A percentile compares a stretch with the other conserved stretches of the same genome.
These are phyloP conservation scores for Cyprinodon tularosa DNA, from an alignment of 2,113 vertebrate species.

Conservation along the genomic window DNA sequence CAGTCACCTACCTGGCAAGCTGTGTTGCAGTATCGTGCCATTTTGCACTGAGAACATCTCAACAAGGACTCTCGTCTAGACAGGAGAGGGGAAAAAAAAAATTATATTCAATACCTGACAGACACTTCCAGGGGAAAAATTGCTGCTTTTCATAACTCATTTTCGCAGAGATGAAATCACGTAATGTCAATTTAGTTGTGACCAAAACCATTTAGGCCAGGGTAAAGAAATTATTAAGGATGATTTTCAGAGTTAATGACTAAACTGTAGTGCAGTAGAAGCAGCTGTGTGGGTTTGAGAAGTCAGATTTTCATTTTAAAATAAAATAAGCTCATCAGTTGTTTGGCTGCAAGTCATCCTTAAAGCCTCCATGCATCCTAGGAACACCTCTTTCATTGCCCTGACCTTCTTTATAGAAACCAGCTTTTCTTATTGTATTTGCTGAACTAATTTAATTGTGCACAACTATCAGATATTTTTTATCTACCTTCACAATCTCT, in stretches of 20 bases:
- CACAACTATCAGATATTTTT: constrained; percentile 22
- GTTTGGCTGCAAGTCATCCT: not conserved
- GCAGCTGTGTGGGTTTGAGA: not conserved
- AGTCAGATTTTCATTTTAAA: not conserved
- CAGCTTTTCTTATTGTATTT: constrained; percentile 3
- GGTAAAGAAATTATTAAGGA: not conserved
- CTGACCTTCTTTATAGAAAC: constrained; percentile 36
- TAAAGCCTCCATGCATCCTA: constrained; percentile 6
- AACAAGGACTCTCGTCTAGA: constrained; percentile 82
- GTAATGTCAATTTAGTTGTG: not conserved
- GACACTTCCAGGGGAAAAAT: not conserved
- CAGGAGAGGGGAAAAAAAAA: constrained; percentile 7
- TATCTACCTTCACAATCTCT: constrained; percentile 24
- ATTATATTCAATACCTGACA: not conserved
- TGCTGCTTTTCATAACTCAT: not conserved
- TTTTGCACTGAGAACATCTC: constrained; percentile 92
- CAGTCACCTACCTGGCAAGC: constrained; percentile 87
- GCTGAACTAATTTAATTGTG: constrained; percentile 9
- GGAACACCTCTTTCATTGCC: constrained; percentile 9
- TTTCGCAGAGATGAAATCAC: not conserved
- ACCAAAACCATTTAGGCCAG: not conserved
- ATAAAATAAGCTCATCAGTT: not conserved
- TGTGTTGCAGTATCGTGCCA: constrained; percentile 87
- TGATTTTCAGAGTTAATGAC: constrained; percentile 3
- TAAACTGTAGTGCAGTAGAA: constrained; percentile 10